These are phyloP conservation scores for Trichechus manatus DNA, from an alignment of 2,113 vertebrate species.

Conservation along the genomic window DNA sequence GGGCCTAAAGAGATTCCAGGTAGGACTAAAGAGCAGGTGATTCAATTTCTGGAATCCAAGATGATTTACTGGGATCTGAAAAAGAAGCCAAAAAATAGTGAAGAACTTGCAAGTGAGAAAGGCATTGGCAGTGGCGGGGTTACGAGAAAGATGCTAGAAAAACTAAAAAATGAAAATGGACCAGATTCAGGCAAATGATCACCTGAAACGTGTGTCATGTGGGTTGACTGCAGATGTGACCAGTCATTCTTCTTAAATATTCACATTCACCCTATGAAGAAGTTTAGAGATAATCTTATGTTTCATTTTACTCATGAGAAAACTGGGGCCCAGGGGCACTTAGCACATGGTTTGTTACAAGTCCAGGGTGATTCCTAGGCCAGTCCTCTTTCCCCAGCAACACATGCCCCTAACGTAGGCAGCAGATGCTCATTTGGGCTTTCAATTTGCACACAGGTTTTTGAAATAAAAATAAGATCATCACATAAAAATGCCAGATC, in stretches of 20 bases:
- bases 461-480: slow-evolving; percentile 61
- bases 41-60: neutral
- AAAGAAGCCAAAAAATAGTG: neutral
- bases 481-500: neutral
- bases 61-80: neutral
- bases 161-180: slow-evolving; percentile 51
- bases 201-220: slow-evolving; percentile 49
- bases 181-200: neutral
- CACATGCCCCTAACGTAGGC: neutral
- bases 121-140: neutral
- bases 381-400: neutral
- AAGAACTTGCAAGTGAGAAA: neutral
- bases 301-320: slow-evolving; percentile 40
- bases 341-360: neutral
- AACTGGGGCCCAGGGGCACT: neutral
- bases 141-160: slow-evolving; percentile 44
- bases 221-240: neutral
- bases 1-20: neutral
- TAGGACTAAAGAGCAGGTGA: neutral
- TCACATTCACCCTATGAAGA: neutral
- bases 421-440: slow-evolving; percentile 32
- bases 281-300: neutral
- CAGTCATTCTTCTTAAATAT: slow-evolving; percentile 46
- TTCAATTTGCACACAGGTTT: slow-evolving; percentile 48
- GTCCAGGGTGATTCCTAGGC: neutral